phyloP scores from a whole-genome alignment of 2,797 vertebrate genomes.

The Sebastes kiyomatsui region DNA sequence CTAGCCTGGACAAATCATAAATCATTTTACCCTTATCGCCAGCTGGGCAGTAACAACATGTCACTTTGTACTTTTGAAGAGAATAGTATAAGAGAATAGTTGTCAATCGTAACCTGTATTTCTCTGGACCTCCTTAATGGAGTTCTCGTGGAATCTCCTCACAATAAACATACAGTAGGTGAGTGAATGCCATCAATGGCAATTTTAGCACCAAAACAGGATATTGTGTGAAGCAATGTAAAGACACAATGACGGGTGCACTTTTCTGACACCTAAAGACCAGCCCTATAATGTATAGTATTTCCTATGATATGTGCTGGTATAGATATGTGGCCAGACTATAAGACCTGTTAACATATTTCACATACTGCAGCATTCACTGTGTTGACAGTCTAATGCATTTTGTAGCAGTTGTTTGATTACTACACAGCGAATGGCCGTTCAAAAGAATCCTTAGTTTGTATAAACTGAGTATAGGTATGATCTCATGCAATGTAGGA shows the following conservation, averaged over 20 bases:
- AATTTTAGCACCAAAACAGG: slow-evolving; percentile 12
- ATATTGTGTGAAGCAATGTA: background rate
- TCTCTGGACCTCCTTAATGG: background rate
- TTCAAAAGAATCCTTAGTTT: background rate
- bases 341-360: background rate
- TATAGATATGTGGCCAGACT: background rate
- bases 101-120: background rate
- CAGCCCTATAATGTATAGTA: background rate
- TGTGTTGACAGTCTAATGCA: background rate
- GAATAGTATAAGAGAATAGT: background rate
- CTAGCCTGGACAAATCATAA: background rate
- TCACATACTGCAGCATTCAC: background rate
- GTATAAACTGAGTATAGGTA: slow-evolving; percentile 1
- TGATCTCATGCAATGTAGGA: slow-evolving; percentile 35
- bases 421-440: background rate
- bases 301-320: background rate
- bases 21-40: background rate
- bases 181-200: slow-evolving; percentile 1
- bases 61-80: background rate
- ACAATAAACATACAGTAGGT: background rate
- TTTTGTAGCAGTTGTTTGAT: background rate
- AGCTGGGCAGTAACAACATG: background rate
- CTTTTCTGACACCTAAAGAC: slow-evolving; percentile 9
- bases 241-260: slow-evolving; percentile 6
- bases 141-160: background rate